Conservation (phyloP, 2,888 invertebrate species). For the Aphrophora alni region DNA sequence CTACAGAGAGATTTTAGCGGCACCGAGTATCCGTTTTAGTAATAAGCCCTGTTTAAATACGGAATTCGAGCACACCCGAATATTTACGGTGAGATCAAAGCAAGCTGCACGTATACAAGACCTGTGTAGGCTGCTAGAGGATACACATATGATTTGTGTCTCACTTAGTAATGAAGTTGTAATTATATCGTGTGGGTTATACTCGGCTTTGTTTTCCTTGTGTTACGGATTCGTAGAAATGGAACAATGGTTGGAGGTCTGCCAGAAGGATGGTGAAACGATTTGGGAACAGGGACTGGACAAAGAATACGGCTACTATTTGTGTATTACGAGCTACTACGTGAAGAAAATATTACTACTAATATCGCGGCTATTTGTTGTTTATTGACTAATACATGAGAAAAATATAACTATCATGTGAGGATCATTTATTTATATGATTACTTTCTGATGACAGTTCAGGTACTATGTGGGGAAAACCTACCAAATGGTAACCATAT, state of each 20-base stretch:
- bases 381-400: too few species aligned
- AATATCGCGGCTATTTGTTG: too few species aligned
- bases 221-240: neutral
- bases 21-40: neutral
- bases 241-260: neutral
- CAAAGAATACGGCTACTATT: neutral
- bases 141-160: neutral
- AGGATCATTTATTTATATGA: too few species aligned
- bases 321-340: neutral
- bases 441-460: too few species aligned
- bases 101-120: neutral
- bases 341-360: neutral
- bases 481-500: too few species aligned
- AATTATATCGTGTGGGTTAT: neutral
- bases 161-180: neutral
- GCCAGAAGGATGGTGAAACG: neutral
- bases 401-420: too few species aligned
- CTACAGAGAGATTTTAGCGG: neutral
- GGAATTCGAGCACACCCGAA: conserved; percentile 9
- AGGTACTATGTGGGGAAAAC: too few species aligned
- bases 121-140: neutral
- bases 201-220: neutral
- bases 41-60: neutral
- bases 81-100: neutral
- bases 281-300: neutral